phyloP scores from a whole-genome alignment of 2,113 vertebrate genomes.

The Pungitius pungitius region DNA sequence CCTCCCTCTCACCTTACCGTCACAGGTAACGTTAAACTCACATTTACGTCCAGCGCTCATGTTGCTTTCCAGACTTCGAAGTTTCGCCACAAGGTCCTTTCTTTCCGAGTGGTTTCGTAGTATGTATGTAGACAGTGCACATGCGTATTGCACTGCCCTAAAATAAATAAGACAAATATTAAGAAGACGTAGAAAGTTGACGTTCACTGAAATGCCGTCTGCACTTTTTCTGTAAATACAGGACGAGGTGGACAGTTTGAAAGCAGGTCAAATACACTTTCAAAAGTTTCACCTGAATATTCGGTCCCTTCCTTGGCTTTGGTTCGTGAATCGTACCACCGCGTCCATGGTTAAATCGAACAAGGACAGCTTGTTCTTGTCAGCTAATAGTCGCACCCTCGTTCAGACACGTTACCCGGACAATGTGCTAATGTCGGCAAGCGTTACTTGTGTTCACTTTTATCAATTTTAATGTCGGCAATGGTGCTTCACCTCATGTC shows the following conservation, averaged over 20 bases:
- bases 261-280: too few relatives aligned
- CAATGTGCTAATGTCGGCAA: neutral
- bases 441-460: neutral
- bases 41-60: slow-evolving; percentile 93
- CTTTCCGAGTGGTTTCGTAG: slow-evolving; percentile 82
- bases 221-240: neutral
- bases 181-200: neutral
- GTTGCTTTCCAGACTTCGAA: slow-evolving; percentile 88
- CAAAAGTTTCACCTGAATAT: slow-evolving; percentile 84
- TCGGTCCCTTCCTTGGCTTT: slow-evolving; percentile 90
- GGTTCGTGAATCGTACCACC: slow-evolving; percentile 83
- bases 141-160: slow-evolving; percentile 94
- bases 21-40: slow-evolving; percentile 75
- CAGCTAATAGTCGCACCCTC: neutral
- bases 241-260: neutral
- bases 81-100: slow-evolving; percentile 84
- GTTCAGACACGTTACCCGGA: neutral
- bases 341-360: slow-evolving; percentile 82
- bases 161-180: slow-evolving; percentile 49
- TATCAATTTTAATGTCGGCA: neutral
- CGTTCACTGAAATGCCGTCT: neutral
- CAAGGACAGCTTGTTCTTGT: slow-evolving; percentile 57
- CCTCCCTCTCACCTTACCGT: too few relatives aligned
- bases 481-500: neutral
- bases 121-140: slow-evolving; percentile 88